Conservation (phyloP, 2,888 invertebrate genomes). For the Malthinus seriepunctatus region DNA sequence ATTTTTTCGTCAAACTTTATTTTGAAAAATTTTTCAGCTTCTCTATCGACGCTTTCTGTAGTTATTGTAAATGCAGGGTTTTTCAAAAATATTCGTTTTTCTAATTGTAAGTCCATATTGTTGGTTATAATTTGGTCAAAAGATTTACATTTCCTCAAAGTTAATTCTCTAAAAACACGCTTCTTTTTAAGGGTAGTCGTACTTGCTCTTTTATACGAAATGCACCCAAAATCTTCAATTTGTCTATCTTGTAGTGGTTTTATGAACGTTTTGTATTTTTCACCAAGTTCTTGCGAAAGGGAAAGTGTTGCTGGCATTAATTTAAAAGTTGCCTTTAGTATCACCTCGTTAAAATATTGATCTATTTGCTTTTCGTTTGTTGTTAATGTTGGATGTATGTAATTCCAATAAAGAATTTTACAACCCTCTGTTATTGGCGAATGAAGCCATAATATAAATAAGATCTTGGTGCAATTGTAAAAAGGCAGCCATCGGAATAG, state of each 20-base stretch:
- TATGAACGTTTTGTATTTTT: neutral
- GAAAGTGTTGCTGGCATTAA: neutral
- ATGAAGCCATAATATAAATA: slow-evolving; percentile 9
- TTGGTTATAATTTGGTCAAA: neutral
- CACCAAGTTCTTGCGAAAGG: neutral
- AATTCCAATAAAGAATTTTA: neutral
- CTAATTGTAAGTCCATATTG: too few species aligned
- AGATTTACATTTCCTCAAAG: neutral
- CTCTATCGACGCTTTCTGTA: neutral
- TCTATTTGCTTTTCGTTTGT: neutral
- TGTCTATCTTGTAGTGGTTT: too few species aligned
- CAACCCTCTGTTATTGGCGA: slow-evolving; percentile 5
- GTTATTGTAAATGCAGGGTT: too few species aligned
- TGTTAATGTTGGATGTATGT: neutral
- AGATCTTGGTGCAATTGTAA: neutral
- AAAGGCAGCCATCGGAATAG: neutral
- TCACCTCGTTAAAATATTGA: neutral
- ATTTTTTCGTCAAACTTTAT: neutral
- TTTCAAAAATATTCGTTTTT: too few species aligned
- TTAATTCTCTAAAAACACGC: neutral
- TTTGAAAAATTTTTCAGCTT: neutral
- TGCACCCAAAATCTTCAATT: neutral
- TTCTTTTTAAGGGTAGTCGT: neutral
- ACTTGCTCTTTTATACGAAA: neutral
- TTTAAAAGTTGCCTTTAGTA: neutral